Conservation (phyloP, 1,140 invertebrate species). For the Platorchestia sp. region DNA sequence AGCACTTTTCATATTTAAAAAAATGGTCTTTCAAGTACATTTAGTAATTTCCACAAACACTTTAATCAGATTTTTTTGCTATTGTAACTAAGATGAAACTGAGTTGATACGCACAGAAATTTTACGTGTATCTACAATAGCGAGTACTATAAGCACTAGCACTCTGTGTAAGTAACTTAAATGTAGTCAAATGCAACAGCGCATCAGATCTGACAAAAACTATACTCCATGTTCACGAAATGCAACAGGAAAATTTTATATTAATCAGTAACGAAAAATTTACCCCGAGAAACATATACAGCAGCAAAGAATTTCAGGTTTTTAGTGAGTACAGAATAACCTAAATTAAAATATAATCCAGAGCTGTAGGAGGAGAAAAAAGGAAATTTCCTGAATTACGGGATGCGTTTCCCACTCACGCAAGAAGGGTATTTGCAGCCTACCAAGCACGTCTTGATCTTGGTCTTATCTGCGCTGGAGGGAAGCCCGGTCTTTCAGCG, state of each 20-base stretch:
- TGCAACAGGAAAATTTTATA: no score
- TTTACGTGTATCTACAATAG: neutral
- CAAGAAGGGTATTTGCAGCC: constrained; percentile 13
- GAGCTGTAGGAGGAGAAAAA: neutral
- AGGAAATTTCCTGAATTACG: neutral
- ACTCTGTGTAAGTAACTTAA: no score
- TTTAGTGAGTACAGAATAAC: neutral
- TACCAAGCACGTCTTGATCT: neutral
- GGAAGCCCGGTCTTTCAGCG: constrained; percentile 4
- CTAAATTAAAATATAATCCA: neutral
- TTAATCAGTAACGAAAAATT: neutral
- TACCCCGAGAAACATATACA: neutral
- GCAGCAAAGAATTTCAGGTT: neutral
- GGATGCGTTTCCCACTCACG: neutral
- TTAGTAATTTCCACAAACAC: neutral
- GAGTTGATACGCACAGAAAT: neutral
- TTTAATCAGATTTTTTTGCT: neutral
- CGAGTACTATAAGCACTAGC: no score
- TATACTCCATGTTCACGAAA: no score
- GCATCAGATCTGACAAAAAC: no score
- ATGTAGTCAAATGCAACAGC: no score
- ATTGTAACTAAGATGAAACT: neutral
- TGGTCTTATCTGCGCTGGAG: neutral
- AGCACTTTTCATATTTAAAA: no score
- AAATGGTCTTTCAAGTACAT: no score